Evolutionary conservation across 2,888 invertebrate species (phyloP), one percentile per base, ranked within the genome.

Genomic region (Drosophila phalerata): DNA sequence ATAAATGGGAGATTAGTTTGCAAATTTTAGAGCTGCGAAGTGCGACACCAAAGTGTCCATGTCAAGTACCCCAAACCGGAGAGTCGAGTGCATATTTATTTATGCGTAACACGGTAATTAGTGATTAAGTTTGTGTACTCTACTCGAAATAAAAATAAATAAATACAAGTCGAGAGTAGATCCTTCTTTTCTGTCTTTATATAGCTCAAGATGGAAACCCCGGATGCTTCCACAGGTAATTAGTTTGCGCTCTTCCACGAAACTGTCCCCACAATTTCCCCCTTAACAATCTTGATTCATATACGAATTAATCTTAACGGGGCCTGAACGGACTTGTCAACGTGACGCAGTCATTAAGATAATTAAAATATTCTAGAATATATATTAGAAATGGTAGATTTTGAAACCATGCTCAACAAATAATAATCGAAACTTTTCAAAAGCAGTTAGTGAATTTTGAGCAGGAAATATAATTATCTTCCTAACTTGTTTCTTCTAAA

Each of bases 1-100:
- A 91, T 90, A 90, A 90, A 91, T 91, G 82, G 85, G 77, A 89
- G 91, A 90, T 91, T 90, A 90, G 91, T 91, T 90, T 89, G 82
- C 87, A 81, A 86, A 90, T 88, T 56, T 85, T 70, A 79, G 72
- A 72, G 63, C 53, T 19, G 43, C 58, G 51, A 58, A 62, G 72
- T 86, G 76, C 77, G 73, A 73, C 88, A 82, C 72, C 80, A 69
- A 69, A 78, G 70, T 81, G 69, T 77, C 57, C 63, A 61, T 55
- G 58, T 72, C 77, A 51, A 47, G 58, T 69, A 53, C 79, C 56
- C 71, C 71, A 62, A 73, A 67, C 42, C 28, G 6, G 15, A 55
- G 42, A 51, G 34, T 22, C 49, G n/a, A 40, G 37, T 58, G 60
- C 47, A 56, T 53, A 69, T 73, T 74, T 71, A 78, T 78, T 80